These are phyloP conservation scores for Oriolus oriolus DNA, from an alignment of 2,113 vertebrate species.

Conservation along the genomic window DNA sequence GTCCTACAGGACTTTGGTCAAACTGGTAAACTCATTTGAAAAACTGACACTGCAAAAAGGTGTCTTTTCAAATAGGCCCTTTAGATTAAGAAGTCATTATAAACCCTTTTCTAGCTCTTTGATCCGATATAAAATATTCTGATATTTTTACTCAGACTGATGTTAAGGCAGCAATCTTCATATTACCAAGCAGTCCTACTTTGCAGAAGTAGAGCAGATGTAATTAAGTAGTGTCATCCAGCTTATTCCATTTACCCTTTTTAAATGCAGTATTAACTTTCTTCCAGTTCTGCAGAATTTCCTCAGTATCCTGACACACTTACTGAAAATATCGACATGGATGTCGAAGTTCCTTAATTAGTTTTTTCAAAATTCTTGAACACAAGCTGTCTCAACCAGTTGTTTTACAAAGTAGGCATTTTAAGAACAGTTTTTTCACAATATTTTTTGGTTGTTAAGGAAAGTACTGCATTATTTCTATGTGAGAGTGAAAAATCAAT, in stretches of 20 bases:
- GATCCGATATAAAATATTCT: background rate
- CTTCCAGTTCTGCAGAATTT: background rate
- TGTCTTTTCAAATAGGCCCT: background rate
- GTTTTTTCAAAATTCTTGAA: background rate
- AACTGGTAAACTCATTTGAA: background rate
- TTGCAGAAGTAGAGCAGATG: background rate
- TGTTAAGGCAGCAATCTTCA: background rate
- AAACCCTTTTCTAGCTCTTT: background rate
- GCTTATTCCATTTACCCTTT: background rate
- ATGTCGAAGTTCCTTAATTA: background rate
- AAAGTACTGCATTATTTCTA: background rate
- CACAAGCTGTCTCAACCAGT: background rate
- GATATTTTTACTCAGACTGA: background rate
- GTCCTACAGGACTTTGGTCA: background rate
- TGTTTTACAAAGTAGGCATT: background rate
- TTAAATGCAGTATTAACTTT: background rate
- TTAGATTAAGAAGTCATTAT: background rate
- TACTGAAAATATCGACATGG: background rate
- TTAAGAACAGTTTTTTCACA: background rate
- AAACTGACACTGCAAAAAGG: background rate
- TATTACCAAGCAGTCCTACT: background rate
- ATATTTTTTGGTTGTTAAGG: background rate
- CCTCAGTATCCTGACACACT: background rate
- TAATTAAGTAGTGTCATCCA: background rate
- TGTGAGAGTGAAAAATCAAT: background rate